A percentile compares a stretch with the other conserved stretches of the same genome.
Conservation (phyloP, 1,140 invertebrate species). For the Sarcophaga peregrina region DNA sequence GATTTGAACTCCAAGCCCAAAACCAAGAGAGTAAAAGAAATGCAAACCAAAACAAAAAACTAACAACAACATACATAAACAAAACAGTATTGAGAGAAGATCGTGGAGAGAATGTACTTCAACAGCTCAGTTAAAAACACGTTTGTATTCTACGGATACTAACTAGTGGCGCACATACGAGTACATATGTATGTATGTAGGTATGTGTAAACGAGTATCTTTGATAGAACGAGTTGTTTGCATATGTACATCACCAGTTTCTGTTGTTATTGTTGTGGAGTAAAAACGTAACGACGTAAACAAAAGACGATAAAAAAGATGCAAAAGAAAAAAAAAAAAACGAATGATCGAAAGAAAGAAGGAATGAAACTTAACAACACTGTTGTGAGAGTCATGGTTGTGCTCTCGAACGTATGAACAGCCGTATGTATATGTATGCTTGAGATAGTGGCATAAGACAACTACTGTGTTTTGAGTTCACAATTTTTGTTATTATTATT, state of each 20-base stretch:
- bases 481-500: too few species aligned
- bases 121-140: neutral
- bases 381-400: neutral
- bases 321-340: neutral
- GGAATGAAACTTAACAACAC: neutral
- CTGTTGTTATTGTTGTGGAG: neutral
- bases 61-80: neutral
- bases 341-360: neutral
- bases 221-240: conserved; percentile 28
- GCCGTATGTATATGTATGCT: neutral
- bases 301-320: neutral
- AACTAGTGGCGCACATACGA: neutral
- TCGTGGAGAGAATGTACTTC: neutral
- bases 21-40: neutral
- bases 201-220: neutral
- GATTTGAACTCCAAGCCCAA: neutral
- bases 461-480: too few species aligned
- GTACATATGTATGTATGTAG: neutral
- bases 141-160: conserved; percentile 11
- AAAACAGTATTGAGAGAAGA: conserved; percentile 21
- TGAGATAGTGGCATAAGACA: too few species aligned
- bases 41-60: neutral
- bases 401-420: neutral
- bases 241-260: neutral
- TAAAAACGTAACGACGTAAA: neutral